Evolutionary conservation across 2,888 invertebrate species (phyloP).

Genomic region (Chirona hameri): DNA sequence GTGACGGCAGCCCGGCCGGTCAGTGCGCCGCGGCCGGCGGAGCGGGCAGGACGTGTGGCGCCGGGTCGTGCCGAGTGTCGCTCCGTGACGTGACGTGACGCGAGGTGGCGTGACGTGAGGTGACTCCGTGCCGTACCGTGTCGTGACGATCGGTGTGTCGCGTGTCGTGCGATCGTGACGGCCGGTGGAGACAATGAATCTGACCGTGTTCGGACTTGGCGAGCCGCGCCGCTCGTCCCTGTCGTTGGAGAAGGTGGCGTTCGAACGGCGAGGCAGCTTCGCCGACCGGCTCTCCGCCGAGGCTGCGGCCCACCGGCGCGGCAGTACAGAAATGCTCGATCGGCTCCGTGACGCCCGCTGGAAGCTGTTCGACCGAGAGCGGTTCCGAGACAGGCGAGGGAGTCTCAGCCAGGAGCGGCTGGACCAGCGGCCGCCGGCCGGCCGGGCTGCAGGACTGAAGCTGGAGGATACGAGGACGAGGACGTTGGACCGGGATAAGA

Average conservation of each 20-base stretch:
- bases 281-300: constrained; percentile 38
- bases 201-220: constrained; percentile 37
- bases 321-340: constrained; percentile 22
- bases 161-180: not conserved
- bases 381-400: not conserved
- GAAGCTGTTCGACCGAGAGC: not conserved
- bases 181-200: not conserved
- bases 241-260: constrained; percentile 42
- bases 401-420: constrained; percentile 14
- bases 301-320: not conserved
- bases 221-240: constrained; percentile 43
- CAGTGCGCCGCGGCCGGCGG: no score
- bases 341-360: not conserved
- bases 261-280: constrained; percentile 42
- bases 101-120: no score
- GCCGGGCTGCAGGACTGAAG: not conserved
- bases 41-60: no score
- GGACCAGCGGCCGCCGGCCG: constrained; percentile 9
- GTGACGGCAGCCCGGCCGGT: no score
- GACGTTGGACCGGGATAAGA: constrained; percentile 33
- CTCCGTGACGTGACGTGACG: no score
- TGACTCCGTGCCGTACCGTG: not conserved
- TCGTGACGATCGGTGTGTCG: not conserved
- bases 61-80: no score
- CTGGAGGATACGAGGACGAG: not conserved